phyloP scores from a whole-genome alignment of 1,140 invertebrate genomes.

The Drosophila kohkoa region DNA sequence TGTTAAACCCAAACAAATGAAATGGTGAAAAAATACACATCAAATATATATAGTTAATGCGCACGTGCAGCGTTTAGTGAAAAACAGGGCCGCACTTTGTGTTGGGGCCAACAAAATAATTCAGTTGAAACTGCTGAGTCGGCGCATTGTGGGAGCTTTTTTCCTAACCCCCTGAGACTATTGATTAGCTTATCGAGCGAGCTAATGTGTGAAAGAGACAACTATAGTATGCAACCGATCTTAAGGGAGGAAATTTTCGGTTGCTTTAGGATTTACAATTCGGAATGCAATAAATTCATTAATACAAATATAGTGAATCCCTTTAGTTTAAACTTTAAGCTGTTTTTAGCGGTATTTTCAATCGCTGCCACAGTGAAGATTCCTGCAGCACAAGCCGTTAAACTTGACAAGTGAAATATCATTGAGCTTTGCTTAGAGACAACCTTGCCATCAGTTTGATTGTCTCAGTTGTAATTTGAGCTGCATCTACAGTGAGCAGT shows the following conservation, averaged over 20 bases:
- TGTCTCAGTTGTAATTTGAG: constrained; percentile 5
- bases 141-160: constrained; percentile 1
- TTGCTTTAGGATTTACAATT: too few relatives aligned
- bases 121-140: constrained; percentile 19
- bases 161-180: not conserved
- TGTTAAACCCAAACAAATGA: not conserved
- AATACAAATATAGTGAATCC: too few relatives aligned
- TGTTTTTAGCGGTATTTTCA: too few relatives aligned
- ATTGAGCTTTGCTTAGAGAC: not conserved
- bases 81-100: not conserved
- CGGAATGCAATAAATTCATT: too few relatives aligned
- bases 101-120: not conserved
- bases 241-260: not conserved
- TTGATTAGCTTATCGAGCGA: not conserved
- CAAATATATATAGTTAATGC: constrained; percentile 28
- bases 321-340: too few relatives aligned
- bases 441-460: not conserved
- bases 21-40: not conserved
- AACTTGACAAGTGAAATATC: not conserved
- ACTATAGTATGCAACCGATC: not conserved
- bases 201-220: not conserved
- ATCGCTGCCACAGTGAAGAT: not conserved
- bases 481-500: not conserved
- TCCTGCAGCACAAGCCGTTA: not conserved
- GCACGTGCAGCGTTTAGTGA: constrained; percentile 58